phyloP scores from a whole-genome alignment of 2,888 invertebrate species.

The Elegia similella region DNA sequence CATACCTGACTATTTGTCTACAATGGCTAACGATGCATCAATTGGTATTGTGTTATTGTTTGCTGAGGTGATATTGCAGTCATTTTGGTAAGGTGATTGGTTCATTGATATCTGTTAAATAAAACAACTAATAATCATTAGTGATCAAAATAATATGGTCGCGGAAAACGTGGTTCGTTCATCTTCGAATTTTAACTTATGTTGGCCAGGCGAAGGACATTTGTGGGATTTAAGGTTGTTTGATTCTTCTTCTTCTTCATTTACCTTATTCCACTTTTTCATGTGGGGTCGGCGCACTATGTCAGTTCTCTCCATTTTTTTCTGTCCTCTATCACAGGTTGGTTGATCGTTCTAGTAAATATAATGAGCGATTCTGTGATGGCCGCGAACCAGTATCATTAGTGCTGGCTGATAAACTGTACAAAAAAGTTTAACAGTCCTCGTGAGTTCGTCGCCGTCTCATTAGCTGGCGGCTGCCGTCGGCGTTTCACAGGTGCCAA shows the following conservation, averaged over 20 bases:
- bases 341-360: neutral
- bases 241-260: too few relatives aligned
- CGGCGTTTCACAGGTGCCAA: conserved; percentile 34
- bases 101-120: neutral
- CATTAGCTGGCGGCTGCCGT: conserved; percentile 29
- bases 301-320: too few relatives aligned
- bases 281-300: too few relatives aligned
- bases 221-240: too few relatives aligned
- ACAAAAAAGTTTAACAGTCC: conserved; percentile 28
- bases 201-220: too few relatives aligned
- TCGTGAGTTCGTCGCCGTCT: conserved; percentile 20
- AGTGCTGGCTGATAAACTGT: conserved; percentile 26
- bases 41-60: conserved; percentile 1
- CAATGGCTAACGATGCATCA: neutral
- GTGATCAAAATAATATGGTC: too few relatives aligned
- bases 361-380: conserved; percentile 3
- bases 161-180: too few relatives aligned
- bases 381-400: conserved; percentile 21
- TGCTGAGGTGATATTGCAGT: neutral
- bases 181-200: too few relatives aligned
- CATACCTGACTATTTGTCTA: conserved; percentile 23
- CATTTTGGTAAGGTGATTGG: neutral
- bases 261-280: too few relatives aligned
- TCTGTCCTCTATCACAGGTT: too few relatives aligned
- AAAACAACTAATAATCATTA: too few relatives aligned